Conservation (phyloP, 2,113 vertebrate species). For the Pteropus alecto region DNA sequence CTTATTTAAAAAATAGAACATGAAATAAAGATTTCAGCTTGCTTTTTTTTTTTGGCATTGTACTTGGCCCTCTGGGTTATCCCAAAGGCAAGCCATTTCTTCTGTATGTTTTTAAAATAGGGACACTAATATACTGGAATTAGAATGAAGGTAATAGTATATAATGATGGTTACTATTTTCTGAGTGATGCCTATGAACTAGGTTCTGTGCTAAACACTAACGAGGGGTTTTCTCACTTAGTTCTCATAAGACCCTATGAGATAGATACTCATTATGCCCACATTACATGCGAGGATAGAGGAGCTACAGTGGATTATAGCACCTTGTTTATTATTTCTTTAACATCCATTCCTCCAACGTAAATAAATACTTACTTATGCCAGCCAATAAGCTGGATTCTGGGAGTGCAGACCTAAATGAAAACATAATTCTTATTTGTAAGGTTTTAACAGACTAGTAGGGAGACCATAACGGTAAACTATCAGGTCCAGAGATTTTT, state of each 20-base stretch:
- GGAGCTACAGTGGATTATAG: background rate
- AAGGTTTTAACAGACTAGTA: background rate
- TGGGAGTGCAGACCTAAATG: background rate
- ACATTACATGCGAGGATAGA: background rate
- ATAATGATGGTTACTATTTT: background rate
- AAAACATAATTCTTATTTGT: background rate
- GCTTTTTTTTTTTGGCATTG: background rate
- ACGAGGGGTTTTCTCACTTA: background rate
- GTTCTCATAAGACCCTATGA: background rate
- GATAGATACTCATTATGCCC: background rate
- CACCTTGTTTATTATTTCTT: background rate
- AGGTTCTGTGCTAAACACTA: background rate
- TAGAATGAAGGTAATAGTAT: background rate
- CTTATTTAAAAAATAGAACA: background rate
- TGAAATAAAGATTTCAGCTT: constrained; percentile 15
- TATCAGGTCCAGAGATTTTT: background rate
- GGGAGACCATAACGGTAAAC: background rate
- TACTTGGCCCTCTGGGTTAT: constrained; percentile 7
- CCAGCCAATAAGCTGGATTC: background rate
- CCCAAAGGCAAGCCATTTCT: background rate
- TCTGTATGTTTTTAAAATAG: background rate
- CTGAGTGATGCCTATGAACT: background rate
- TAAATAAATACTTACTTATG: background rate
- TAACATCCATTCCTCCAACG: background rate
- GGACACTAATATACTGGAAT: background rate